phyloP scores from a whole-genome alignment of 2,888 invertebrate species.

The Cataglyphis cursor region DNA sequence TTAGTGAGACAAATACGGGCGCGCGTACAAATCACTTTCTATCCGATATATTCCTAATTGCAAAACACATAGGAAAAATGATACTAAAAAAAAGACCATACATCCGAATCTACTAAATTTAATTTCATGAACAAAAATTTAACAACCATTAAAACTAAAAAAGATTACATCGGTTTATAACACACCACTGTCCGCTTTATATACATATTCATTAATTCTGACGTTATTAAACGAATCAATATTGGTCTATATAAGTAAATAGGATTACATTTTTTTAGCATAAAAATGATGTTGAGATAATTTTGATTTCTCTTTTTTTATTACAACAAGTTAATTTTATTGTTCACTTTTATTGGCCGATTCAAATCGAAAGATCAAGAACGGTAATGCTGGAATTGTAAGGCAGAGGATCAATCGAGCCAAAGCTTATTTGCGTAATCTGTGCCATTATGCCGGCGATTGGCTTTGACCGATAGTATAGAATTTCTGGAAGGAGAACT shows the following conservation, averaged over 20 bases:
- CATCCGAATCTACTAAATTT: background rate
- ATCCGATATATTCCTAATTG: slow-evolving; percentile 38
- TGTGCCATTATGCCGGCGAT: slow-evolving; percentile 20
- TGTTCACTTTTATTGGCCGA: background rate
- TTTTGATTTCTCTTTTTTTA: background rate
- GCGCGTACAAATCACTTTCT: slow-evolving; percentile 41
- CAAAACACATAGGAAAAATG: background rate
- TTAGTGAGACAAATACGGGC: slow-evolving; percentile 23
- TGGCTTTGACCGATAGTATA: slow-evolving; percentile 2
- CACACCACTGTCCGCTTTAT: background rate
- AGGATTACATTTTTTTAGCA: background rate
- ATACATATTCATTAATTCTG: background rate
- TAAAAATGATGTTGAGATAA: background rate
- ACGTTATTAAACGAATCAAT: slow-evolving; percentile 9
- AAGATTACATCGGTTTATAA: slow-evolving; percentile 17
- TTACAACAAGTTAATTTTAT: background rate
- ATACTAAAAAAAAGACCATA: background rate
- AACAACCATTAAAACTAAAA: background rate
- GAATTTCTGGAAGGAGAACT: slow-evolving; percentile 43
- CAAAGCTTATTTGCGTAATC: slow-evolving; percentile 28
- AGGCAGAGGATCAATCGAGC: slow-evolving; percentile 7
- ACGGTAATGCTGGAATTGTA: background rate
- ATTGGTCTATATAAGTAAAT: background rate
- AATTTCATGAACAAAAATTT: slow-evolving; percentile 25
- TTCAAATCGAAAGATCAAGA: background rate